Evolutionary conservation across 92 coral and sea anemone genomes (phyloP).

Genomic region (Palythoa grandis): DNA sequence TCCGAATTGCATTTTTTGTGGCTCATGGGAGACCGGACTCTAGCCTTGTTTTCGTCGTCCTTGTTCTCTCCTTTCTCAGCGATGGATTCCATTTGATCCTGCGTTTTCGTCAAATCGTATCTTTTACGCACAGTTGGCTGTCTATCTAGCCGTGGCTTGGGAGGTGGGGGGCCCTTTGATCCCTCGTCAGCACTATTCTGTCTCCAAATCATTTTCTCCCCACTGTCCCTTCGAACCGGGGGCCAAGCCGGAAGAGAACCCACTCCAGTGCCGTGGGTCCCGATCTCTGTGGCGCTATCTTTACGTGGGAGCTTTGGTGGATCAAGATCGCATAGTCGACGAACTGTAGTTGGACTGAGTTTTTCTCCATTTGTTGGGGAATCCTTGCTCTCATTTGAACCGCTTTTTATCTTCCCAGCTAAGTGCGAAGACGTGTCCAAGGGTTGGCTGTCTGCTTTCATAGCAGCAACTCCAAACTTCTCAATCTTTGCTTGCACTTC

Average conservation of each 20-base stretch:
- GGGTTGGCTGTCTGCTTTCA: slow-evolving; percentile 54
- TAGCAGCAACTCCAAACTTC: slow-evolving; percentile 60
- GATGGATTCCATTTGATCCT: slow-evolving; percentile 33
- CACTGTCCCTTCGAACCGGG: slow-evolving; percentile 69
- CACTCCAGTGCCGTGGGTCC: slow-evolving; percentile 30
- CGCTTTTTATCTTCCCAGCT: slow-evolving; percentile 63
- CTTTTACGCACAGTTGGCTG: slow-evolving; percentile 79
- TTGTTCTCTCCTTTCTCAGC: slow-evolving; percentile 52
- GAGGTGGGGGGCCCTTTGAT: slow-evolving; percentile 65
- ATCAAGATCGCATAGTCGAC: slow-evolving; percentile 48
- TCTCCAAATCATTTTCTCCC: slow-evolving; percentile 51
- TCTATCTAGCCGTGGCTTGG: slow-evolving; percentile 86
- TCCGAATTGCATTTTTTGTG: slow-evolving; percentile 83
- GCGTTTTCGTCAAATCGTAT: slow-evolving; percentile 61
- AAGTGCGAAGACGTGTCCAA: slow-evolving; percentile 56
- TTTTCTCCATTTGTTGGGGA: slow-evolving; percentile 48
- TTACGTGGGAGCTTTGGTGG: slow-evolving; percentile 66
- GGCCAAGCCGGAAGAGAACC: slow-evolving; percentile 60
- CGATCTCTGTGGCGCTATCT: slow-evolving; percentile 41
- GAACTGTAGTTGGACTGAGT: too few species aligned
- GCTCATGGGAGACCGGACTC: slow-evolving; percentile 27
- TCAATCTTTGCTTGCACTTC: slow-evolving; percentile 55
- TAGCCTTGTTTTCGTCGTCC: slow-evolving; percentile 46
- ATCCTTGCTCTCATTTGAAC: slow-evolving; percentile 71
- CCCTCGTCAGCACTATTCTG: slow-evolving; percentile 5